phyloP scores from a whole-genome alignment of 2,797 vertebrate species.

The Orestias chungarensis region DNA sequence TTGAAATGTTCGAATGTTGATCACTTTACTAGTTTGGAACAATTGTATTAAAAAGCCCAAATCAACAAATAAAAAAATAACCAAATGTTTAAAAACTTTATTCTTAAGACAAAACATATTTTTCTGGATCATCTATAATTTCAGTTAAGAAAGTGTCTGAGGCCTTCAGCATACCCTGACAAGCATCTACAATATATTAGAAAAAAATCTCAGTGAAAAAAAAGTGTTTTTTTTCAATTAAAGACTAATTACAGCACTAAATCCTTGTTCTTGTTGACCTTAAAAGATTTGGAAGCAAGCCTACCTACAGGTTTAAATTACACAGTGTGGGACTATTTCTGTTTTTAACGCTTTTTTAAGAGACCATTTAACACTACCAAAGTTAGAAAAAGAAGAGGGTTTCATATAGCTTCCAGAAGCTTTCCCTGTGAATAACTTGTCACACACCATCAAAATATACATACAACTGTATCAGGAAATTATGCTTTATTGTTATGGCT shows the following conservation, averaged over 20 bases:
- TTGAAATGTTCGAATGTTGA: too few species aligned
- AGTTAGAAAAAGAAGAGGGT: too few species aligned
- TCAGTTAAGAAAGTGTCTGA: neutral
- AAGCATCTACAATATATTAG: neutral
- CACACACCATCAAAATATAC: too few species aligned
- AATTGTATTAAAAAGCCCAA: neutral
- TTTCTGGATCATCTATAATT: neutral
- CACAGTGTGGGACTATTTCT: too few species aligned
- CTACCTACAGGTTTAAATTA: neutral
- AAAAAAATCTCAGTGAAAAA: neutral
- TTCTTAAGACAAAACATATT: neutral
- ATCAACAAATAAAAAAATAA: neutral
- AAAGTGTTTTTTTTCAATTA: neutral
- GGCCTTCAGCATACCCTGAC: neutral
- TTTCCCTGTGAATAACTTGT: too few species aligned
- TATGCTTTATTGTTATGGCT: too few species aligned
- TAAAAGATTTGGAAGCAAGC: constrained; percentile 4
- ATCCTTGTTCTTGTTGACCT: neutral
- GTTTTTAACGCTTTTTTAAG: too few species aligned
- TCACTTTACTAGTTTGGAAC: neutral
- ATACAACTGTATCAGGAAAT: too few species aligned
- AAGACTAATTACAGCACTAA: neutral
- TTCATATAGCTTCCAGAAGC: too few species aligned
- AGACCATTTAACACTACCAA: too few species aligned
- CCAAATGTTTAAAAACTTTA: neutral